phyloP scores from a whole-genome alignment of 2,888 invertebrate species.

The Cataglyphis rosenhaueri region DNA sequence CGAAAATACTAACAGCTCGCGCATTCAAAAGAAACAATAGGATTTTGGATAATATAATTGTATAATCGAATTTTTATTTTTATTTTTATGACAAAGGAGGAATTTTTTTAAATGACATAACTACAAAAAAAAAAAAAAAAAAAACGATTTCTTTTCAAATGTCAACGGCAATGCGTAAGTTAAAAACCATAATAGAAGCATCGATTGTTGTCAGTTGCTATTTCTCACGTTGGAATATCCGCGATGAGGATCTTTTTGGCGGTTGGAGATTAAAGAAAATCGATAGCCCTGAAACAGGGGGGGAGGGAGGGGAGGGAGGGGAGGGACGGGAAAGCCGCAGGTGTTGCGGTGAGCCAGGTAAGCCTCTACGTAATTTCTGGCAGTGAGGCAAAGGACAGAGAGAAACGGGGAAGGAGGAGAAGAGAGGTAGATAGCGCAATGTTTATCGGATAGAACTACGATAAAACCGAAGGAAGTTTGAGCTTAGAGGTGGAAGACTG shows the following conservation, averaged over 20 bases:
- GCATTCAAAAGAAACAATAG: neutral
- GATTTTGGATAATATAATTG: neutral
- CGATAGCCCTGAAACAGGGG: slow-evolving; percentile 62
- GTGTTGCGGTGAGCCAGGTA: slow-evolving; percentile 65
- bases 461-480: slow-evolving; percentile 50
- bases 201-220: slow-evolving; percentile 46
- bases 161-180: slow-evolving; percentile 31
- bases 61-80: neutral
- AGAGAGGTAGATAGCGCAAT: slow-evolving; percentile 37
- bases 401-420: slow-evolving; percentile 4
- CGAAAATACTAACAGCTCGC: slow-evolving; percentile 3
- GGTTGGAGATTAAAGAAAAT: slow-evolving; percentile 74
- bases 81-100: neutral
- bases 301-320: neutral
- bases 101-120: neutral
- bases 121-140: neutral
- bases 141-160: neutral
- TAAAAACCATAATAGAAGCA: slow-evolving; percentile 42
- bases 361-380: slow-evolving; percentile 68
- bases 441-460: slow-evolving; percentile 56
- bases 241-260: slow-evolving; percentile 61
- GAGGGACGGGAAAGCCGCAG: slow-evolving; percentile 70
- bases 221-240: slow-evolving; percentile 54
- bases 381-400: slow-evolving; percentile 39
- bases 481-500: slow-evolving; percentile 2